Evolutionary conservation across 2,797 vertebrate species (phyloP), one percentile per base, ranked within the genome.

Genomic region (Rachycentron canadum): DNA sequence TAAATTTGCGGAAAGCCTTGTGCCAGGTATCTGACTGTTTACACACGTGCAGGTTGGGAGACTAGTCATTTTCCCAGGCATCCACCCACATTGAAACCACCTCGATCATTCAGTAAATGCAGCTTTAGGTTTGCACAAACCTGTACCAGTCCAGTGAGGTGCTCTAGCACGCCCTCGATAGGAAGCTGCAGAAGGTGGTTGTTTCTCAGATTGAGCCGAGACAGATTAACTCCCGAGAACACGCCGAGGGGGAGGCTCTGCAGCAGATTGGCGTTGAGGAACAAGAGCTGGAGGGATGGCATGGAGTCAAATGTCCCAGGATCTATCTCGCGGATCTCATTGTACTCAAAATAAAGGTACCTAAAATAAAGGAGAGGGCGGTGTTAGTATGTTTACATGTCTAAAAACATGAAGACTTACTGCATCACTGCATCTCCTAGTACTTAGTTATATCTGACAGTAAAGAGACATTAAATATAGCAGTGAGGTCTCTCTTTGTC

Each of bases 301-400:
- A 99, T 98, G 1, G 96, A 94, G 59, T 98, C 95, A 71, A 99
- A 97, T 19, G 97, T 97, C 60, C 97, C 97, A 0, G 97, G 95
- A 69, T 97, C 95, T 10, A 99, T 95, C 82, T 97, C 94, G 63
- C 95, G 96, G 86, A 99, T 99, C 64, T 97, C 96, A 47, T 99
- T 99, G 93, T 98, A 99, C 86, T 99, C 98, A 93, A 99, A 96
- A 25, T 99, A 99, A 82, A 99, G 93, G 81, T 96, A 99, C 83
- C 98, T 95, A 26, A n/a, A 75, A 62, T 19, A 69, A 65, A 72
- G 38, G n/a, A 72, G 26, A 58, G 19, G 49, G 34, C 28, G 10
- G 16, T 7, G 64, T 87, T 62, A 66, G 16, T 16, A 36, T 2
- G 43, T 55, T 50, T 59, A 32, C 34, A 28, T 56, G 62, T 14